A percentile compares a stretch with the other conserved stretches of the same genome.
Conservation (phyloP, 2,797 vertebrate genomes). For the Pseudomugil gertrudae region DNA sequence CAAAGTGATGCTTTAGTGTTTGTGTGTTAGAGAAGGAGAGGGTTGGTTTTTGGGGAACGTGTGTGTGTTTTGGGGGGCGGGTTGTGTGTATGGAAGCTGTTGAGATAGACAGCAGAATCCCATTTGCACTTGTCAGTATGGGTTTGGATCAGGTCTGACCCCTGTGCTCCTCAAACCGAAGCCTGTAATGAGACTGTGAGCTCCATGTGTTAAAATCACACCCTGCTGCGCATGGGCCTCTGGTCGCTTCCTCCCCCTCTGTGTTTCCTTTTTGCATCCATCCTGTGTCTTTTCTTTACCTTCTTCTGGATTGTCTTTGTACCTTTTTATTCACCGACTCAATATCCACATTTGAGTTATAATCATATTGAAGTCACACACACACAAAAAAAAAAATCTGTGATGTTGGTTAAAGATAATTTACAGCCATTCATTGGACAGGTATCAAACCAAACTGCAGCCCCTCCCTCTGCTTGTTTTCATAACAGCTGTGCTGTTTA, state of each 20-base stretch:
- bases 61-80: constrained; percentile 25
- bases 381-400: constrained; percentile 23
- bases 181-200: constrained; percentile 76
- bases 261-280: constrained; percentile 27
- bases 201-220: constrained; percentile 71
- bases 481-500: constrained; percentile 34
- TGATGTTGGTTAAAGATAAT: constrained; percentile 24
- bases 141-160: constrained; percentile 81
- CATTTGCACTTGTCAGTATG: constrained; percentile 83
- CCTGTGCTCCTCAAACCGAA: constrained; percentile 66
- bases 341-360: constrained; percentile 16
- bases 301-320: constrained; percentile 7
- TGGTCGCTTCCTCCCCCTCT: constrained; percentile 54
- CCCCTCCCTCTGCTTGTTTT: constrained; percentile 28
- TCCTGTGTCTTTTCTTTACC: constrained; percentile 15
- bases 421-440: constrained; percentile 17
- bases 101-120: constrained; percentile 78
- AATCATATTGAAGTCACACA: constrained; percentile 16
- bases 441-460: constrained; percentile 40
- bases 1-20: constrained; percentile 41
- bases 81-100: constrained; percentile 51
- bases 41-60: constrained; percentile 31
- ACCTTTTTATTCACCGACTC: constrained; percentile 18
- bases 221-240: constrained; percentile 44
- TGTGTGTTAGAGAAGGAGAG: constrained; percentile 34